Percentiles rank a stretch among this genome's conserved stretches.
Evolutionary conservation across 37 sponge, comb jelly and placozoan genomes (phyloP).

Genomic region (Geodia barretti): DNA sequence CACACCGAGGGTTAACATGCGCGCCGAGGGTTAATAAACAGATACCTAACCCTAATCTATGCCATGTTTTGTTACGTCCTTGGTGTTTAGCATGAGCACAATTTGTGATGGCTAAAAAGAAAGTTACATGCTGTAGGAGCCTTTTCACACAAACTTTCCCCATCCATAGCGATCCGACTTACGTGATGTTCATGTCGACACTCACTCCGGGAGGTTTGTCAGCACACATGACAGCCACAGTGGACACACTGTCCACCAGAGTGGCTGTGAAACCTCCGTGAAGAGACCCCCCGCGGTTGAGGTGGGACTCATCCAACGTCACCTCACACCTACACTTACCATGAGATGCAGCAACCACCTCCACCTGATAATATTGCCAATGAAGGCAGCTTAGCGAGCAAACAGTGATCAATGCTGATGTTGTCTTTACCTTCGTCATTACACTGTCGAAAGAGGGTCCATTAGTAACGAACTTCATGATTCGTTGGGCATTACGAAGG

Average conservation of each 20-base stretch:
- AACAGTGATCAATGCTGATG: too few relatives aligned
- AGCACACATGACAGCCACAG: constrained; percentile 76
- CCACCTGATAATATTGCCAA: constrained; percentile 29
- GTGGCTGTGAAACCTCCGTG: constrained; percentile 95
- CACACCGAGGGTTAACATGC: too few relatives aligned
- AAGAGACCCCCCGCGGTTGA: constrained; percentile 70
- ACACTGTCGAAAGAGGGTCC: constrained; percentile 15
- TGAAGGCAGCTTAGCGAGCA: too few relatives aligned
- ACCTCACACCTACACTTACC: constrained; percentile 72
- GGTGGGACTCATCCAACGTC: constrained; percentile 77
- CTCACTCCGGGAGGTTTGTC: constrained; percentile 81
- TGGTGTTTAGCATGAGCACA: too few relatives aligned
- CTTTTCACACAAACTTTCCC: background rate
- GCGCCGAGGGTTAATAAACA: too few relatives aligned
- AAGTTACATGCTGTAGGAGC: too few relatives aligned
- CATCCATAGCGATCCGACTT: constrained; percentile 8
- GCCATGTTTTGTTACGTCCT: too few relatives aligned
- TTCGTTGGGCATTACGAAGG: background rate
- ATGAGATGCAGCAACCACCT: constrained; percentile 35
- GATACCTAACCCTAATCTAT: too few relatives aligned
- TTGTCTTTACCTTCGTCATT: constrained; percentile 13
- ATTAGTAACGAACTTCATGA: constrained; percentile 18
- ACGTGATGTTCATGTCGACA: constrained; percentile 74
- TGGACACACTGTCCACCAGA: constrained; percentile 80
- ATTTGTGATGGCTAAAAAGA: too few relatives aligned